Evolutionary conservation across 2,888 invertebrate genomes (phyloP).

Genomic region (Eupithecia subfuscata): DNA sequence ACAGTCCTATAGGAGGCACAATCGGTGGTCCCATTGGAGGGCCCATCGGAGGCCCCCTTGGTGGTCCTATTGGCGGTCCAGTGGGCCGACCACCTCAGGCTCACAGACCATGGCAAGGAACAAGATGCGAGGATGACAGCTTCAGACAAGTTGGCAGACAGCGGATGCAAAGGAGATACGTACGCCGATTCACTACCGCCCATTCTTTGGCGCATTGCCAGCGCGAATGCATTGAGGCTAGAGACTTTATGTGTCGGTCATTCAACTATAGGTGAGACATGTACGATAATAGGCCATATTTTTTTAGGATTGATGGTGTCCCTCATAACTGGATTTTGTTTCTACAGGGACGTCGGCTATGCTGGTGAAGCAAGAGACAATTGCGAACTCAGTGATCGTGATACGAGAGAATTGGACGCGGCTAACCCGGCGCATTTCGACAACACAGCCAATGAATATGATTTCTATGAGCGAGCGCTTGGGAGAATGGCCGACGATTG

Average conservation of each 20-base stretch:
- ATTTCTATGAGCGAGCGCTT: conserved; percentile 92
- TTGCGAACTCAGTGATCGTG: conserved; percentile 95
- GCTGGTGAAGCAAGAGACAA: conserved; percentile 88
- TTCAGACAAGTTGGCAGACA: conserved; percentile 93
- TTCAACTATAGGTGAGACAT: conserved; percentile 90
- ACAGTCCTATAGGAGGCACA: conserved; percentile 56
- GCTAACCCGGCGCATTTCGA: conserved; percentile 94
- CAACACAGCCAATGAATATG: conserved; percentile 89
- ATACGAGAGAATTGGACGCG: conserved; percentile 92
- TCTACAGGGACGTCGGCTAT: conserved; percentile 84
- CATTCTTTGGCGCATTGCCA: conserved; percentile 92
- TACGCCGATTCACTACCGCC: conserved; percentile 89
- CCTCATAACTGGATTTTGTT: conserved; percentile 17
- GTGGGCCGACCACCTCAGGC: conserved; percentile 67
- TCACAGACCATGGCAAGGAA: conserved; percentile 76
- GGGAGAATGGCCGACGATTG: conserved; percentile 91
- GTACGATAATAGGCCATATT: conserved; percentile 32
- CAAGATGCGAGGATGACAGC: conserved; percentile 92
- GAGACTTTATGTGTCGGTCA: conserved; percentile 93
- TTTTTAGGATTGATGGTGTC: neutral
- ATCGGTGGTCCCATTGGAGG: conserved; percentile 56
- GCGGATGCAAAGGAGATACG: conserved; percentile 90
- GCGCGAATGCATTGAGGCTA: conserved; percentile 91
- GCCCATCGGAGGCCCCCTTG: conserved; percentile 50
- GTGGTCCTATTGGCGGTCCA: conserved; percentile 65